Conservation (phyloP, 1,140 invertebrate species). For the Drosophila bifasciata region DNA sequence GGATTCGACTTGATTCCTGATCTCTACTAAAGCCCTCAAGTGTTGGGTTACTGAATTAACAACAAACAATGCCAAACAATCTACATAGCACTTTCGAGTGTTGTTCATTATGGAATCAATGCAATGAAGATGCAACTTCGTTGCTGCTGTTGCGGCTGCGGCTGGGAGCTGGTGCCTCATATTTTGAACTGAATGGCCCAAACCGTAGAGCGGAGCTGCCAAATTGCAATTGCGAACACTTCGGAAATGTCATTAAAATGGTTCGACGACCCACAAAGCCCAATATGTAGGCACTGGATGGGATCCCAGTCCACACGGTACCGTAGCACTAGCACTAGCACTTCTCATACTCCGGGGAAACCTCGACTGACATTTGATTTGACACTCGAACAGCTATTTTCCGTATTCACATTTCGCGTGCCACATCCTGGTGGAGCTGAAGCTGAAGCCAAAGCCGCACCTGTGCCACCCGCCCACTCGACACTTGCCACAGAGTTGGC, state of each 20-base stretch:
- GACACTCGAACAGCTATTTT: slow-evolving; percentile 76
- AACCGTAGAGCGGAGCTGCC: background rate
- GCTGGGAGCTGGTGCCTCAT: no score
- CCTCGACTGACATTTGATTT: slow-evolving; percentile 66
- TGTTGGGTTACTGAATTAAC: slow-evolving; percentile 1
- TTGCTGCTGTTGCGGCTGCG: slow-evolving; percentile 20
- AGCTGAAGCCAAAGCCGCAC: background rate
- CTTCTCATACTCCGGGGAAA: slow-evolving; percentile 14
- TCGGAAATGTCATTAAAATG: slow-evolving; percentile 66
- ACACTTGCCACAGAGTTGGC: slow-evolving; percentile 40
- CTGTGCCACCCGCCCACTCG: background rate
- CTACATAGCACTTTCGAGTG: slow-evolving; percentile 35
- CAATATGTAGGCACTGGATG: background rate
- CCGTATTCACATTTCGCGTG: slow-evolving; percentile 42
- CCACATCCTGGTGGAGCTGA: background rate
- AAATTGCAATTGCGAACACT: slow-evolving; percentile 54
- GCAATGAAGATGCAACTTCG: background rate
- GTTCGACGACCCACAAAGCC: slow-evolving; percentile 38
- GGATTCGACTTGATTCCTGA: no score
- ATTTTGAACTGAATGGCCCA: background rate
- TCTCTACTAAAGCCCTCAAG: no score
- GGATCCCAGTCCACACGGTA: background rate
- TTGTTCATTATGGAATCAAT: slow-evolving; percentile 42
- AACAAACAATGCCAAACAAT: slow-evolving; percentile 30
- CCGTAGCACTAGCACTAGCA: no score